Evolutionary conservation across 2,888 invertebrate species (phyloP).

Genomic region (Galeruca laticollis): DNA sequence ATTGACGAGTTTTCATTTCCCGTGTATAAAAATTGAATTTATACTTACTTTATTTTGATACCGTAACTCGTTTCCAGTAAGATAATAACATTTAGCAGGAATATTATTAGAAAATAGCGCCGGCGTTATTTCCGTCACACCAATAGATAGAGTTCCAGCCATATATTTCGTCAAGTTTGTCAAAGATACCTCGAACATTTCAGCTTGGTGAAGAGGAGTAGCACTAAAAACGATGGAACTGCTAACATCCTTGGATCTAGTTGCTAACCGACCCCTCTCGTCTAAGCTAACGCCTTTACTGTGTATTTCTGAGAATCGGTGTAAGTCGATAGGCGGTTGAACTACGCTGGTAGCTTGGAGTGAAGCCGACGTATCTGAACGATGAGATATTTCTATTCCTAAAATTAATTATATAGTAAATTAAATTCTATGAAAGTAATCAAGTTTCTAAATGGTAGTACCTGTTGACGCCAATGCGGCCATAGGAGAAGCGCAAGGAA

Average conservation of each 20-base stretch:
- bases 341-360: constrained; percentile 59
- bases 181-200: constrained; percentile 84
- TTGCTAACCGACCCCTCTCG: constrained; percentile 70
- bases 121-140: constrained; percentile 76
- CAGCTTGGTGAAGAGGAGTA: constrained; percentile 78
- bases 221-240: constrained; percentile 77
- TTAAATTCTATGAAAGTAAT: too few species aligned
- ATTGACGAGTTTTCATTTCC: too few species aligned
- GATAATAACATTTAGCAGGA: constrained; percentile 78
- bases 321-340: constrained; percentile 62
- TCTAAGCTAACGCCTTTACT: constrained; percentile 79
- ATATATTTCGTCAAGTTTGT: constrained; percentile 73
- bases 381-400: constrained; percentile 49
- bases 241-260: constrained; percentile 70
- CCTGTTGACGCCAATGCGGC: constrained; percentile 53
- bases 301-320: constrained; percentile 73
- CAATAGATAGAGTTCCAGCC: constrained; percentile 81
- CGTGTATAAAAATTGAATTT: too few species aligned
- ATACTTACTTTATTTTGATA: constrained; percentile 67
- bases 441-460: constrained; percentile 19
- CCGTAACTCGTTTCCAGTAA: constrained; percentile 79
- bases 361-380: constrained; percentile 64
- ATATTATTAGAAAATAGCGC: constrained; percentile 74
- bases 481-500: constrained; percentile 61
- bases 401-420: constrained; percentile 8